Base-by-base conservation (phyloP, 2,888 invertebrate genomes). In the Epiblema foenella region DNA sequence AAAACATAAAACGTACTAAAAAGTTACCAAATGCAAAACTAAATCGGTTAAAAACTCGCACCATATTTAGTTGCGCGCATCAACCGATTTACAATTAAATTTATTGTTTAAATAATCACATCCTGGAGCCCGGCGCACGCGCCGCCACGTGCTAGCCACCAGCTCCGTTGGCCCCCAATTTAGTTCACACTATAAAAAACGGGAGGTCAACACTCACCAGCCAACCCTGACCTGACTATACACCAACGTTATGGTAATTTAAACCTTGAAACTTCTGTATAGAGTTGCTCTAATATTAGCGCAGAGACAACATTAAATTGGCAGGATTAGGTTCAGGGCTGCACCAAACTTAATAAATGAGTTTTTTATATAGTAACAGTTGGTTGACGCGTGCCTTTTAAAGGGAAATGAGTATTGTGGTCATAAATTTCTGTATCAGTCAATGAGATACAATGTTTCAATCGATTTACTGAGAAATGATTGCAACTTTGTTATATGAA, bases 101-200 rank as follows among this genome's bases (percentile, higher is more conserved):
- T 87, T 86, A 89, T 90, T 89, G 87, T 89, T 86, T 86, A 85
- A 89, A 89, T 88, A 88, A 90, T 86, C 82, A 80, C 83, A 82
- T 83, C 81, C 83, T 80, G 82, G 81, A 78, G 79, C 76, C 66
- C 11, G 79, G 76, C 83, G 81, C 85, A 77, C 77, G 85, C 83
- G 84, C 73, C 70, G 77, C 69, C 85, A 86, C 87, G 87, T 87
- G 88, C 72, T 81, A 42, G 64, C 65, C 74, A 73, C 76, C 73
- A 77, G 69, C 63, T 42, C 60, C 24, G 24, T 29, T 56, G 60
- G 67, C 66, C 74, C 64, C 56, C 52, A 39, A 68, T 68, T 49
- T 66, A 52, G 65, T 54, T 42, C 37, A 46, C 18, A 42, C 17
- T 67, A 49, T 63, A 63, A 67, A 67, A 67, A 66, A 67, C 51